These are phyloP conservation scores for Nematolebias whitei DNA, from an alignment of 2,113 vertebrate species.

Conservation along the genomic window DNA sequence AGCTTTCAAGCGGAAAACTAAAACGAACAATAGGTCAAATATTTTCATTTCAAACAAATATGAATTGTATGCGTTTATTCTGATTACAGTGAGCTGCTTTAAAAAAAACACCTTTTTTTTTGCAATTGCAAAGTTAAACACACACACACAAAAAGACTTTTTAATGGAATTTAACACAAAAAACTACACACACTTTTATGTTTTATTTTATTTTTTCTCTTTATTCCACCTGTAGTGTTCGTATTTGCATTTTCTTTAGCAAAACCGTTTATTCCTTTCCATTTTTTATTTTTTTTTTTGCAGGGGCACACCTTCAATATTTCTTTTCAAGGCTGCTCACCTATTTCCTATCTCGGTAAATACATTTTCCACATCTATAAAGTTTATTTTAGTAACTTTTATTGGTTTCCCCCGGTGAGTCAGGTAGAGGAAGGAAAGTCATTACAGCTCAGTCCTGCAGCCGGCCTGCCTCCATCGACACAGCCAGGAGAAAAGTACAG, in stretches of 20 bases:
- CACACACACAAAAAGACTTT: too few species aligned
- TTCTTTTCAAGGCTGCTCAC: constrained; percentile 60
- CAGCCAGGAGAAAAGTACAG: constrained; percentile 63
- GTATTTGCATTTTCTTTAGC: constrained; percentile 41
- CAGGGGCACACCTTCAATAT: constrained; percentile 27
- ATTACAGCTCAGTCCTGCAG: constrained; percentile 75
- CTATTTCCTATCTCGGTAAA: constrained; percentile 63
- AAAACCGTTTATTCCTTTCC: background rate
- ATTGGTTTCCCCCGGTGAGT: constrained; percentile 65
- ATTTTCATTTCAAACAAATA: too few species aligned
- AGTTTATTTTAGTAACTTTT: constrained; percentile 74
- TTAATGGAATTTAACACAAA: too few species aligned
- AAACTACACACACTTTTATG: too few species aligned
- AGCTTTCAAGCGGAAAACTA: too few species aligned
- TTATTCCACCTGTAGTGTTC: constrained; percentile 56
- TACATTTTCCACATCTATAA: constrained; percentile 68
- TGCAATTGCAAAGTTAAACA: too few species aligned
- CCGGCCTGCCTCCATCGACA: constrained; percentile 56
- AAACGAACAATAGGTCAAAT: too few species aligned
- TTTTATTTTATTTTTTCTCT: constrained; percentile 47
- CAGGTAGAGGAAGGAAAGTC: constrained; percentile 74
- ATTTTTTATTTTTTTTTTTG: background rate
- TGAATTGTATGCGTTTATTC: too few species aligned
- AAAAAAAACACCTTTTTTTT: too few species aligned
- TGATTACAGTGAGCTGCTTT: too few species aligned